These are phyloP conservation scores for Sturnus vulgaris DNA, from an alignment of 2,113 vertebrate genomes.

Conservation along the genomic window DNA sequence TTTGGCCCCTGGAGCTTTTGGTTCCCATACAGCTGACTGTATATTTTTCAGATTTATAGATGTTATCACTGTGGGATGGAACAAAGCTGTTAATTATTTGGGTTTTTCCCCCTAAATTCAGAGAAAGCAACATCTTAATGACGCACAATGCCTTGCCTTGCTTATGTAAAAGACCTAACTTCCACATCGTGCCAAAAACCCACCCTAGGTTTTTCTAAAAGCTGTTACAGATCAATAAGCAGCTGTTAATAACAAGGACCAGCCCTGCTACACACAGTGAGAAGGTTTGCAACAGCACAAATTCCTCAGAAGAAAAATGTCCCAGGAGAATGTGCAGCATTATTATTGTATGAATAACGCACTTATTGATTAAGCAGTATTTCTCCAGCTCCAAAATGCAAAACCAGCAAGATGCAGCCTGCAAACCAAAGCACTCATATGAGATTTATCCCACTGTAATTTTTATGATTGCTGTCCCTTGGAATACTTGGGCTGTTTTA, in stretches of 20 bases:
- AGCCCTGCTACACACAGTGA: neutral
- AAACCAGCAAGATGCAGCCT: conserved; percentile 16
- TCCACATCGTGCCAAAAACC: neutral
- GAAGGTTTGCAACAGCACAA: neutral
- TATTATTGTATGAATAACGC: neutral
- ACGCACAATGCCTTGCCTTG: neutral
- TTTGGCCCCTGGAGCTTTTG: neutral
- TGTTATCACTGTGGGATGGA: neutral
- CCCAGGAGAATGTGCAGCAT: fast-evolving
- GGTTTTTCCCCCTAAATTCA: neutral
- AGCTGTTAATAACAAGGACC: neutral
- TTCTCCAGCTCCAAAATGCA: neutral
- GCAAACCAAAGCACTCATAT: neutral
- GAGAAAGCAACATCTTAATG: neutral
- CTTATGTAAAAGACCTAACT: neutral
- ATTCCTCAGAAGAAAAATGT: neutral
- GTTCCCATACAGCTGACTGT: neutral
- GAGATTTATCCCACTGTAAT: neutral
- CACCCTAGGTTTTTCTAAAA: neutral
- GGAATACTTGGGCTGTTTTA: neutral
- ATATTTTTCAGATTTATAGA: neutral
- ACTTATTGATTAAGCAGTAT: neutral
- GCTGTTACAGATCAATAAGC: neutral
- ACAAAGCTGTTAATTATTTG: neutral
- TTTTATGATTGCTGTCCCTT: neutral